These are phyloP conservation scores for Drosophila pandora DNA, from an alignment of 1,140 invertebrate species.

Conservation along the genomic window DNA sequence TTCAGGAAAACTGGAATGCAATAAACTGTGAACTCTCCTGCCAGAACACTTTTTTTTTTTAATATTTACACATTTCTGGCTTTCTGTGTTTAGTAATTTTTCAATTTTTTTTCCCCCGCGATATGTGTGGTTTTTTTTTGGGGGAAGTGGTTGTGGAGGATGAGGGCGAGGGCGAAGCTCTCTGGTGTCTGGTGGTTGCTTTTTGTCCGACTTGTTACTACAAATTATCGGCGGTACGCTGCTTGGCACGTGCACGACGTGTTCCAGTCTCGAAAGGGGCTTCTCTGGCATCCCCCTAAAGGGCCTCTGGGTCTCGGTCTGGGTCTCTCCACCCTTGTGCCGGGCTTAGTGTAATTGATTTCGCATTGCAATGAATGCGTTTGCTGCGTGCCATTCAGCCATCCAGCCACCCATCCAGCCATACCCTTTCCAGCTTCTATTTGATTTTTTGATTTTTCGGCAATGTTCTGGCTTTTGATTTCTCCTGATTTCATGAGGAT, in stretches of 20 bases:
- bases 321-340: neutral
- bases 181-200: constrained; percentile 42
- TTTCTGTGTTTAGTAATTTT: constrained; percentile 67
- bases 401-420: constrained; percentile 9
- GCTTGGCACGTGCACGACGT: constrained; percentile 67
- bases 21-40: constrained; percentile 59
- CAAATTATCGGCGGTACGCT: constrained; percentile 74
- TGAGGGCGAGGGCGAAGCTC: constrained; percentile 3
- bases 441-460: constrained; percentile 33
- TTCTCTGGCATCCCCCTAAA: neutral
- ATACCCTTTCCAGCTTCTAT: constrained; percentile 37
- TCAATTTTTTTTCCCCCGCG: constrained; percentile 33
- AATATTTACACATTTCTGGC: constrained; percentile 24
- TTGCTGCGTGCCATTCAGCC: constrained; percentile 56
- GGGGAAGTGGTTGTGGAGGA: too few species aligned
- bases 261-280: constrained; percentile 1
- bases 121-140: neutral
- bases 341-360: constrained; percentile 76
- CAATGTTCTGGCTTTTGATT: constrained; percentile 1
- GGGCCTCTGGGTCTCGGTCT: neutral
- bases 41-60: constrained; percentile 29
- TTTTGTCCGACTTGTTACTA: constrained; percentile 69
- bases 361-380: constrained; percentile 80
- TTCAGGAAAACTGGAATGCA: constrained; percentile 65
- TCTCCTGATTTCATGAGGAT: neutral